phyloP scores from a whole-genome alignment of 64 coral and sea anemone genomes.

The Stichodactyla helianthus region DNA sequence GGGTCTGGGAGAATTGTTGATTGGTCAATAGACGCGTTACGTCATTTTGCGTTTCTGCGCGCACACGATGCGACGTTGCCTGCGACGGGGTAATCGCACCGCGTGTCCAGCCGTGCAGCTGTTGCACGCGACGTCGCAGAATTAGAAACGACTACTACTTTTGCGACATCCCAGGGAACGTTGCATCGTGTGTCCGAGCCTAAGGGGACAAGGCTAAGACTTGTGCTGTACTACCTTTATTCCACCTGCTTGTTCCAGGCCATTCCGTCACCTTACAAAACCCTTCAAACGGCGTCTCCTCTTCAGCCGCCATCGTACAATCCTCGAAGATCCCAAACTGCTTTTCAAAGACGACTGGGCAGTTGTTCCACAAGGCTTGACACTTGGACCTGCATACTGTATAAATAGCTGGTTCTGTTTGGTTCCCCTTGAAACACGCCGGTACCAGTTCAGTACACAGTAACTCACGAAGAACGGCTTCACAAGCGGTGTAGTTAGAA shows the following conservation, averaged over 20 bases:
- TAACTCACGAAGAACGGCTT: background rate
- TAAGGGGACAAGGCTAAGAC: too few species aligned
- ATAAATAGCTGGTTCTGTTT: constrained; percentile 23
- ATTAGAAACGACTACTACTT: too few species aligned
- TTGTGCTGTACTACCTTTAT: background rate
- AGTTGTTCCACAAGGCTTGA: constrained; percentile 2
- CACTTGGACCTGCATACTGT: constrained; percentile 44
- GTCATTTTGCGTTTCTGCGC: too few species aligned
- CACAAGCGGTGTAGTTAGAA: background rate
- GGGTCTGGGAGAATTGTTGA: too few species aligned
- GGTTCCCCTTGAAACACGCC: constrained; percentile 27
- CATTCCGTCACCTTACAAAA: constrained; percentile 46
- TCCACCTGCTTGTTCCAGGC: constrained; percentile 36
- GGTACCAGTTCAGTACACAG: constrained; percentile 40
- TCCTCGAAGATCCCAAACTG: constrained; percentile 30
- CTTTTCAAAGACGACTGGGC: constrained; percentile 27
- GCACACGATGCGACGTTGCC: too few species aligned
- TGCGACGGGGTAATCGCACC: too few species aligned
- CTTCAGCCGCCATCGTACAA: constrained; percentile 27
- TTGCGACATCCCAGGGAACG: too few species aligned
- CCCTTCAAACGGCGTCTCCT: constrained; percentile 28
- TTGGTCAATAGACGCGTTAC: too few species aligned
- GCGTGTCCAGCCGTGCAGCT: too few species aligned
- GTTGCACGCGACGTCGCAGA: too few species aligned
- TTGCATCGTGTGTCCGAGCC: too few species aligned